phyloP scores from a whole-genome alignment of 2,113 vertebrate species.

The Chlorodrepanis virens region DNA sequence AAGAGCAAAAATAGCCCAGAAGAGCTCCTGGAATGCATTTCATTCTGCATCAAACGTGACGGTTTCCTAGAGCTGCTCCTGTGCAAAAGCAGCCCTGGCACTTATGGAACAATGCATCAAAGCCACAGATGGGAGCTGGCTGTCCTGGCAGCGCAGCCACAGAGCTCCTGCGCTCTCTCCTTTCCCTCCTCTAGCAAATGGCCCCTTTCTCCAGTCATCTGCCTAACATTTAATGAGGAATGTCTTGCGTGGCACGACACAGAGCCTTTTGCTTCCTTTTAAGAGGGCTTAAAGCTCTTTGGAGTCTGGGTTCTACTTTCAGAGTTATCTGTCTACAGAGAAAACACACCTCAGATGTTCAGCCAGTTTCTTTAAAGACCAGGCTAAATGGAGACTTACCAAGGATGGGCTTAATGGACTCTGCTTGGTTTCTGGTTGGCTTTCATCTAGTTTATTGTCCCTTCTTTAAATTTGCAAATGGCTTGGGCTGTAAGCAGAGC shows the following conservation, averaged over 20 bases:
- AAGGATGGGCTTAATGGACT: background rate
- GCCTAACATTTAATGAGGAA: constrained; percentile 43
- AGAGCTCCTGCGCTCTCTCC: background rate
- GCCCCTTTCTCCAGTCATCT: constrained; percentile 40
- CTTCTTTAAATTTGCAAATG: background rate
- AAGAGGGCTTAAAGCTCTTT: constrained; percentile 43
- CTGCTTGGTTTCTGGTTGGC: background rate
- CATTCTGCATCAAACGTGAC: background rate
- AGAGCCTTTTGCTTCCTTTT: background rate
- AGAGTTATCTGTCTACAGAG: background rate
- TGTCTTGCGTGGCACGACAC: background rate
- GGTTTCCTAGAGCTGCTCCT: constrained; percentile 12
- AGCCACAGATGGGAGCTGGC: constrained; percentile 34
- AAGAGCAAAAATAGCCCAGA: background rate
- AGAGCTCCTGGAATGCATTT: background rate
- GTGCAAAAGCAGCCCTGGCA: constrained; percentile 8
- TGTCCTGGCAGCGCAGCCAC: constrained; percentile 6
- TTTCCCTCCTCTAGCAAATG: constrained; percentile 1
- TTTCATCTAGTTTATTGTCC: background rate
- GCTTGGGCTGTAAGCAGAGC: background rate
- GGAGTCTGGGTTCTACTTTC: background rate
- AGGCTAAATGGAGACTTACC: background rate
- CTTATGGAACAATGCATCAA: constrained; percentile 45
- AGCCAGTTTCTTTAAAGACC: background rate
- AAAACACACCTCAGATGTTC: constrained; percentile 2